Percentiles rank a stretch among this genome's conserved stretches.
phyloP scores from a whole-genome alignment of 2,888 invertebrate species.

The Petrolisthes cinctipes region DNA sequence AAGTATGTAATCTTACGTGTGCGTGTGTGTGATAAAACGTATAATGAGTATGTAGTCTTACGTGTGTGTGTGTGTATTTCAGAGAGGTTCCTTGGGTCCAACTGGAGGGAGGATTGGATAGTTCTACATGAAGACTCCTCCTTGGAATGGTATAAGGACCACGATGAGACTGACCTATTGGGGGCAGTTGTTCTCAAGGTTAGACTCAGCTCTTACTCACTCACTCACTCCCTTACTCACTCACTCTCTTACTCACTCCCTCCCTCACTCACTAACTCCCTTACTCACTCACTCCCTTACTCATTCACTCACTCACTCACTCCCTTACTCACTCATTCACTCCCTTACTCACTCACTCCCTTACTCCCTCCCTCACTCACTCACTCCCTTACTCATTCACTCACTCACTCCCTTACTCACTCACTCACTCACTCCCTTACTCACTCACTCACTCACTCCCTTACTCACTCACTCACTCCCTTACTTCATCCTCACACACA shows the following conservation, averaged over 20 bases:
- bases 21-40: background rate
- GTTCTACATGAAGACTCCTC: constrained; percentile 87
- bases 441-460: background rate
- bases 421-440: background rate
- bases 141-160: constrained; percentile 87
- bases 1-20: background rate
- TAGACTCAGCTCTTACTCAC: background rate
- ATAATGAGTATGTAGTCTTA: background rate
- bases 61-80: constrained; percentile 67
- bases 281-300: background rate
- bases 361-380: no score
- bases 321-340: background rate
- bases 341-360: background rate
- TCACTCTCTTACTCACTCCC: background rate
- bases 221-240: background rate
- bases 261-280: background rate
- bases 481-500: no score
- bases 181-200: constrained; percentile 76
- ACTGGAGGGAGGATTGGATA: constrained; percentile 88
- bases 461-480: no score
- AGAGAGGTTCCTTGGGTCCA: constrained; percentile 85
- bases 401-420: no score
- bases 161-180: constrained; percentile 72
- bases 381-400: no score
- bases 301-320: no score